These are phyloP conservation scores for Crax fasciolata DNA, from an alignment of 2,797 vertebrate genomes.

Conservation along the genomic window DNA sequence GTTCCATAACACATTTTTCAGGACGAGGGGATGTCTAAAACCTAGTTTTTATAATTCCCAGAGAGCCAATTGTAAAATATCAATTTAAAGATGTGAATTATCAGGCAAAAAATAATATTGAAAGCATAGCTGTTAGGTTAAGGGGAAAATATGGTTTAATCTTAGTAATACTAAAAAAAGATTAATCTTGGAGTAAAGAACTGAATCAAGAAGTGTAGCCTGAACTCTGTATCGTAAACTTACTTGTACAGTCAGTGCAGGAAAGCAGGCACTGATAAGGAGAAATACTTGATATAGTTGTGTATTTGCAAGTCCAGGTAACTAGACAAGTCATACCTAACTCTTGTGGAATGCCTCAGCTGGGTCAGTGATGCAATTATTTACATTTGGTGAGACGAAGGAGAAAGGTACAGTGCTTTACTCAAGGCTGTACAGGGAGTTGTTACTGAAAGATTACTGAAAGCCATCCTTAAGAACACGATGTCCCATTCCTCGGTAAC, in stretches of 20 bases:
- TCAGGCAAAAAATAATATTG: neutral
- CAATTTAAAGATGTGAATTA: conserved; percentile 33
- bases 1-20: conserved; percentile 44
- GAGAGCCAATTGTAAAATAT: conserved; percentile 42
- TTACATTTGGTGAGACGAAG: neutral
- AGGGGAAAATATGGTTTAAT: neutral
- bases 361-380: neutral
- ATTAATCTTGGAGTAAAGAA: neutral
- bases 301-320: neutral
- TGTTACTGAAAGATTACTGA: neutral
- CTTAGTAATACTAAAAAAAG: neutral
- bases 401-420: neutral
- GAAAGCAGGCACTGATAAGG: neutral
- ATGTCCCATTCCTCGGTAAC: neutral
- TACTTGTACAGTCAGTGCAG: neutral
- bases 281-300: neutral
- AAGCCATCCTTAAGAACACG: neutral
- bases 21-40: conserved; percentile 22
- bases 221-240: neutral
- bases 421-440: neutral
- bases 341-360: neutral
- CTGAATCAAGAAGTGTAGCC: neutral
- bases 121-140: neutral
- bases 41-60: conserved; percentile 16
- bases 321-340: neutral